Evolutionary conservation across 2,888 invertebrate species (phyloP).

Genomic region (Gastracanthus pulcherrimus): DNA sequence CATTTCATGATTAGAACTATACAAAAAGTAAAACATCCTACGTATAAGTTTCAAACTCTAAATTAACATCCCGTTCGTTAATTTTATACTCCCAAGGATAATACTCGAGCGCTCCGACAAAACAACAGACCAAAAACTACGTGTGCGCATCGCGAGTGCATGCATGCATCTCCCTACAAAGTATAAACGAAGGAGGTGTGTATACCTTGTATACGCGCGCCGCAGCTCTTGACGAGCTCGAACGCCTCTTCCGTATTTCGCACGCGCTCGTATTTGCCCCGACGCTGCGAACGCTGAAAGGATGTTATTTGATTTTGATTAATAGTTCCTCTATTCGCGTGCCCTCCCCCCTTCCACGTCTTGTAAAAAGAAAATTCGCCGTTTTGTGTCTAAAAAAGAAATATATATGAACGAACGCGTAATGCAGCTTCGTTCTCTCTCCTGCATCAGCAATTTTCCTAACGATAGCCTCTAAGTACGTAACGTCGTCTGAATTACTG

Average conservation of each 20-base stretch:
- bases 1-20: too few species aligned
- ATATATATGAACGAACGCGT: not conserved
- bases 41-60: too few species aligned
- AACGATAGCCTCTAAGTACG: too few species aligned
- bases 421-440: too few species aligned
- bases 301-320: slow-evolving; percentile 52
- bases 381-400: slow-evolving; percentile 1
- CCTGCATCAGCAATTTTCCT: too few species aligned
- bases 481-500: too few species aligned
- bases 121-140: too few species aligned
- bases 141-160: too few species aligned
- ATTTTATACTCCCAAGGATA: too few species aligned
- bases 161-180: not conserved
- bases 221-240: not conserved
- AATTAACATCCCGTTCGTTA: too few species aligned
- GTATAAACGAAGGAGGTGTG: not conserved
- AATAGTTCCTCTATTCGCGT: slow-evolving; percentile 27
- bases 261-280: not conserved
- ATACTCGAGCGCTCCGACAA: too few species aligned
- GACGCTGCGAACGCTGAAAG: not conserved
- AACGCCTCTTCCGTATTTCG: slow-evolving; percentile 36
- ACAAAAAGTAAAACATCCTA: too few species aligned
- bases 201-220: not conserved
- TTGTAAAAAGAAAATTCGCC: not conserved
- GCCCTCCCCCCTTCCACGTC: not conserved